Percentiles rank a stretch among this genome's conserved stretches.
phyloP scores from a whole-genome alignment of 2,797 vertebrate species.

The Trichosurus vulpecula region DNA sequence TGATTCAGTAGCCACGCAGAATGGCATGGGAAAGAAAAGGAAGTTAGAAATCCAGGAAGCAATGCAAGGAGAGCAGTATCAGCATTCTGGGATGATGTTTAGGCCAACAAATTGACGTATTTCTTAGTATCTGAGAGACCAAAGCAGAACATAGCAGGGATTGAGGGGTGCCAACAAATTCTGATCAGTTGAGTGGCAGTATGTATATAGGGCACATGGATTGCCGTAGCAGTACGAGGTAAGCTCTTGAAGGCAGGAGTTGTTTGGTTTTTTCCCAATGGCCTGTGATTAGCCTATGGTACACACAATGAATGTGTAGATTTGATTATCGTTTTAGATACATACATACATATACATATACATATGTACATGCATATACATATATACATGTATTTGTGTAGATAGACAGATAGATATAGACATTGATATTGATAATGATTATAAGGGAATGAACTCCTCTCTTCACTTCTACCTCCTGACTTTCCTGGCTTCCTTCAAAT shows the following conservation, averaged over 20 bases:
- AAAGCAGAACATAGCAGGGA: not conserved
- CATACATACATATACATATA: not conserved
- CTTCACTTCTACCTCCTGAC: no score
- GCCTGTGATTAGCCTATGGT: not conserved
- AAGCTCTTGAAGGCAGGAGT: not conserved
- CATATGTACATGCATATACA: no score
- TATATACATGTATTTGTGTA: no score
- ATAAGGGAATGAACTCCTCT: not conserved
- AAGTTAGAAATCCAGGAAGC: not conserved
- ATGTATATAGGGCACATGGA: not conserved
- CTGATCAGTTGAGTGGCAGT: not conserved
- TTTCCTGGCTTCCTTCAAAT: no score
- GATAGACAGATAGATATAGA: not conserved
- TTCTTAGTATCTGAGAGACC: not conserved
- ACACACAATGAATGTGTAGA: not conserved
- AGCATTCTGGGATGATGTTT: slow-evolving; percentile 40
- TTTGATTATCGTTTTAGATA: not conserved
- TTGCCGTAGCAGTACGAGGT: no score
- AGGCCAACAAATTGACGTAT: not conserved
- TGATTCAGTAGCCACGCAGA: not conserved
- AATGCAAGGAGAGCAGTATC: not conserved
- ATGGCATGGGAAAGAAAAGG: slow-evolving; percentile 5
- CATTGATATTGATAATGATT: no score
- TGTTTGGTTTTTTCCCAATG: not conserved
- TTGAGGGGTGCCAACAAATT: no score